Percentiles rank a stretch among this genome's conserved stretches.
phyloP scores from a whole-genome alignment of 1,140 invertebrate species.

The Eubasilissa regina region DNA sequence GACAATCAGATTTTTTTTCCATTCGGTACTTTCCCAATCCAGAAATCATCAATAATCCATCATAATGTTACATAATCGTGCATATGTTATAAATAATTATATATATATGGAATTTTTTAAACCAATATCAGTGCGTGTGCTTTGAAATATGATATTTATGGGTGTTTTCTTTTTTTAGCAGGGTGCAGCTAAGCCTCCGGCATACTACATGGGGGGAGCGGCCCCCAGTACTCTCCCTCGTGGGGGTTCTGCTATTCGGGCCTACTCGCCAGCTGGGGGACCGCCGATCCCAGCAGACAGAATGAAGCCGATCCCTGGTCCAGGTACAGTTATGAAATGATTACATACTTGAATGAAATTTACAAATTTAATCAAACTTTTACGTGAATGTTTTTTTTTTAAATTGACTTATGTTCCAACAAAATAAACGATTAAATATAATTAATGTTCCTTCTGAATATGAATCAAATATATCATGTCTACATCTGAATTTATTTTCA shows the following conservation, averaged over 20 bases:
- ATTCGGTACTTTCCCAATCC: too few species aligned
- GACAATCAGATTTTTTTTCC: too few species aligned
- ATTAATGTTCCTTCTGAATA: too few species aligned
- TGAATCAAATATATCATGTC: too few species aligned
- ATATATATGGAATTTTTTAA: too few species aligned
- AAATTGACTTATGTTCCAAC: too few species aligned
- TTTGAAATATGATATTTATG: not conserved
- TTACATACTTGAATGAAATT: not conserved
- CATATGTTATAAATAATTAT: too few species aligned
- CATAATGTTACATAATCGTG: too few species aligned
- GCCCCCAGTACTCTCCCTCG: slow-evolving; percentile 76
- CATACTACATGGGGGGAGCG: slow-evolving; percentile 77
- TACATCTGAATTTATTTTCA: too few species aligned
- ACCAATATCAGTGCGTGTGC: not conserved
- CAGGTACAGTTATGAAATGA: slow-evolving; percentile 64
- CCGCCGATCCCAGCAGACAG: slow-evolving; percentile 73
- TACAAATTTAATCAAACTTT: not conserved
- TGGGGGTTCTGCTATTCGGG: slow-evolving; percentile 76
- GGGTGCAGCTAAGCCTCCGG: slow-evolving; percentile 66
- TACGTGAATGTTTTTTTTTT: too few species aligned
- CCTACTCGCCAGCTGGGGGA: slow-evolving; percentile 78
- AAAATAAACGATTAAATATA: too few species aligned
- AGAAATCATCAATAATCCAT: too few species aligned
- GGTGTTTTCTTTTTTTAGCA: slow-evolving; percentile 45
- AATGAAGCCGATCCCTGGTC: slow-evolving; percentile 69